phyloP scores from a whole-genome alignment of 2,797 vertebrate genomes.

The Lutra lutra region DNA sequence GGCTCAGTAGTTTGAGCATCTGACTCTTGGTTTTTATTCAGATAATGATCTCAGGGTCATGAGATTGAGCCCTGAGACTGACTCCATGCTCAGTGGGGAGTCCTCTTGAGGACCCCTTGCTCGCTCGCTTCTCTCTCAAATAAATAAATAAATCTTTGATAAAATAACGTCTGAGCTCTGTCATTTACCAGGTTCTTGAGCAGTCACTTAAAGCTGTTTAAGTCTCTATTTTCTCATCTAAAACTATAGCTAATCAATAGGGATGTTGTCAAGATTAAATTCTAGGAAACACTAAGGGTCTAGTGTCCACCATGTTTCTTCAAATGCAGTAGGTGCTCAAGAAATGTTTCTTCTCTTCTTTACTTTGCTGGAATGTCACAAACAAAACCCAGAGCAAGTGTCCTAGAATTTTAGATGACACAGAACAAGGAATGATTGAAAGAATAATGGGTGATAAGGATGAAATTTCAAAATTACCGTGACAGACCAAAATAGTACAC shows the following conservation, averaged over 20 bases:
- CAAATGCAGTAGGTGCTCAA: neutral
- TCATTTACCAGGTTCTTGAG: neutral
- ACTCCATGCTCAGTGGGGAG: neutral
- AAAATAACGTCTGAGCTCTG: neutral
- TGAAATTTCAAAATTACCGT: constrained; percentile 29
- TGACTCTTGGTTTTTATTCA: neutral
- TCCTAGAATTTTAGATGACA: neutral
- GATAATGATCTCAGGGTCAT: neutral
- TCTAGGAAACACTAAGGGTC: neutral
- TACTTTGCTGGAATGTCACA: neutral
- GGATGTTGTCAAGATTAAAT: neutral
- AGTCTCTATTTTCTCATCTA: neutral
- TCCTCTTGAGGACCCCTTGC: neutral
- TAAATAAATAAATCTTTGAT: neutral
- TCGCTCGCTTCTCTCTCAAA: neutral
- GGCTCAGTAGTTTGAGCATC: neutral
- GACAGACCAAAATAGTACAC: neutral
- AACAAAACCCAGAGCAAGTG: neutral
- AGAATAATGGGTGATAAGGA: neutral
- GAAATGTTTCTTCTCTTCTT: neutral
- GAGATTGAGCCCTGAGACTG: rapidly evolving
- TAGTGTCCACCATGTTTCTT: neutral
- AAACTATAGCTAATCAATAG: neutral
- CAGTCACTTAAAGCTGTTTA: neutral
- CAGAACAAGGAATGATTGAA: neutral